A percentile compares a stretch with the other conserved stretches of the same genome.
Evolutionary conservation across 2,113 vertebrate genomes (phyloP).

Genomic region (Gymnobelideus leadbeateri): DNA sequence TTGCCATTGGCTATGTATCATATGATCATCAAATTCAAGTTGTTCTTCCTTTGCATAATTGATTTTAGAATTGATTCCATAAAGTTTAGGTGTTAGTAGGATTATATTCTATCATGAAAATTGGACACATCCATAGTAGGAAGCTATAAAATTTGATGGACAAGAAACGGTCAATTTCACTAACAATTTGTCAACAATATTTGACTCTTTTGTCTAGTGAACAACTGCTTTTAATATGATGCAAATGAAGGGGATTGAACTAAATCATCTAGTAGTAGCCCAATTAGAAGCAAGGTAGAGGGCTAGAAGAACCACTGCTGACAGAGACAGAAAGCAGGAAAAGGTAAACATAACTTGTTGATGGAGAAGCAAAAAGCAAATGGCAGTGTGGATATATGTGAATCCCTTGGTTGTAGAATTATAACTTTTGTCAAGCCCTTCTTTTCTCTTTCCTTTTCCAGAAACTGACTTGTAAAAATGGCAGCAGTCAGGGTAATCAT

Average conservation of each 20-base stretch:
- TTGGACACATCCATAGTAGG: neutral
- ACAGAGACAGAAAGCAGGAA: neutral
- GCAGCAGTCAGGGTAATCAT: neutral
- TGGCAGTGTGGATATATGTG: neutral
- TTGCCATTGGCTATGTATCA: neutral
- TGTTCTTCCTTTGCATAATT: neutral
- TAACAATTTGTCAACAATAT: slow-evolving; percentile 20
- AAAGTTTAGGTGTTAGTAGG: neutral
- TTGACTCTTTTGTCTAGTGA: neutral
- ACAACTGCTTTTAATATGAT: neutral
- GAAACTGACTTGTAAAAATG: neutral
- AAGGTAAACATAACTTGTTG: neutral
- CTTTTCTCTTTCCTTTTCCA: neutral
- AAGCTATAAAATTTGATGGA: neutral
- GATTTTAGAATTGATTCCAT: neutral
- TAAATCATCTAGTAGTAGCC: neutral
- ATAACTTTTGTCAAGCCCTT: neutral
- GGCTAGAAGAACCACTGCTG: neutral
- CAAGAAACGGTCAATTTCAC: neutral
- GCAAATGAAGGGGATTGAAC: neutral
- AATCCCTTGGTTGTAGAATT: neutral
- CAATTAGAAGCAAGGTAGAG: neutral
- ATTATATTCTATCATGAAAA: slow-evolving; percentile 21
- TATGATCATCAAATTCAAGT: neutral
- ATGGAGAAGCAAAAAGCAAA: neutral